Evolutionary conservation across 2,113 vertebrate genomes (phyloP).

Genomic region (Sinocyclocheilus grahami): DNA sequence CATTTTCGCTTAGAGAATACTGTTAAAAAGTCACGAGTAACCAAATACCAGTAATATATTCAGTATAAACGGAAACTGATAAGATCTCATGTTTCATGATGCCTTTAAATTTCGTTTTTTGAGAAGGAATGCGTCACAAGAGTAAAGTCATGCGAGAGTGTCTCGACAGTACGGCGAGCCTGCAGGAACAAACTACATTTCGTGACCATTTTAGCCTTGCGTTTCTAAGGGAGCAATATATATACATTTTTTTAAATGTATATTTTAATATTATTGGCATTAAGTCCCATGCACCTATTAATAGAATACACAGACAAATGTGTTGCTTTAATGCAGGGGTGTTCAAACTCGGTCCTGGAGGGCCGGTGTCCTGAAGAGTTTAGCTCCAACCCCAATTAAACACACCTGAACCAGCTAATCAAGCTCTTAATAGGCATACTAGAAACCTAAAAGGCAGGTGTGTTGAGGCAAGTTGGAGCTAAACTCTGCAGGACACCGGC

Average conservation of each 20-base stretch:
- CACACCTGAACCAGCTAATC: too few species aligned
- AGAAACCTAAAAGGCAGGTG: too few species aligned
- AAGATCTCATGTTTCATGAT: not conserved
- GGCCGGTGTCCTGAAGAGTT: too few species aligned
- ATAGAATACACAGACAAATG: too few species aligned
- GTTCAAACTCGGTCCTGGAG: too few species aligned
- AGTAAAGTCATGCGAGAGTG: slow-evolving; percentile 73
- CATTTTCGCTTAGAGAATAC: not conserved
- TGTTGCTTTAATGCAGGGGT: not conserved
- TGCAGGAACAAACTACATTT: slow-evolving; percentile 60
- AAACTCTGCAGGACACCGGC: too few species aligned
- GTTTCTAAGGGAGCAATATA: not conserved
- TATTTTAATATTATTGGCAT: not conserved
- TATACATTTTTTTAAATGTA: too few species aligned
- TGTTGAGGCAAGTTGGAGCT: too few species aligned
- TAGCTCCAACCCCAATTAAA: too few species aligned
- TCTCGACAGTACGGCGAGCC: slow-evolving; percentile 60
- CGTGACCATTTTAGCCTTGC: not conserved
- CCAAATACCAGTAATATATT: not conserved
- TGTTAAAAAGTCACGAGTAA: not conserved
- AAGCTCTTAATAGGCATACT: too few species aligned
- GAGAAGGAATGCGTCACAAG: slow-evolving; percentile 75
- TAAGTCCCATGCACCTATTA: not conserved
- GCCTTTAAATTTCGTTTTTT: not conserved
- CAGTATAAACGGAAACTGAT: not conserved